Base-by-base conservation (phyloP, 2,888 invertebrate genomes). In the Cataglyphis albicans region DNA sequence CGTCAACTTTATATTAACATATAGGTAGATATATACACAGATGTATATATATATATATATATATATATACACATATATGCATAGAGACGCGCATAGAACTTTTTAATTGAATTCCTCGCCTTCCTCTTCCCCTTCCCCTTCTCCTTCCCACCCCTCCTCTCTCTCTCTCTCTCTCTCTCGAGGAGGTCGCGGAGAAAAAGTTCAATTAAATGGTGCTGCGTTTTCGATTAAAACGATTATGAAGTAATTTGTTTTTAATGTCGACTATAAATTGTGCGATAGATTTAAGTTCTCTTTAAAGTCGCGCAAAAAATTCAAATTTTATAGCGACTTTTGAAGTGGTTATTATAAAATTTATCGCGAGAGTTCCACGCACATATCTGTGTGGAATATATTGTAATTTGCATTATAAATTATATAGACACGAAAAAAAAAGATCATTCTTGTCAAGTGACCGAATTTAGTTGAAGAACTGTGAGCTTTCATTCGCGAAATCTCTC, bases 101-200 rank as follows among this genome's bases (percentile, higher is more conserved):
- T 80, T 80, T 80, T 80, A 80, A 80, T 80, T 80, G 78, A 80
- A 80, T 80, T 80, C 78, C 59, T 70, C 25, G 18, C 9, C 44
- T 18, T 12, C 29, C 7, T 12, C 5, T 32, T 18, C 15, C 12
- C 32, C 32, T 35, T 0, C 32, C 32, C 5, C 6, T 6, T 5
- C 5, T 4, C 3, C 32, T 32, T 5, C 32, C 32, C 6, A 25
- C 32, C 5, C 5, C 5, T 32, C 32, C 4, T 3, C 4, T 48
- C 48, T 64, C 25, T 1, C 55, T n/a, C n/a, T n/a, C n/a, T n/a
- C n/a, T 5, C 6, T 52, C 48, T 64, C 25, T 1, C 55, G 70
- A 21, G 44, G 7, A 59, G 12, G 44, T 44, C 12, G 18, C 44
- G 25, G 78, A 70, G 72, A 70, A 80, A 70, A 80, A 80, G 78